These are phyloP conservation scores for Scomber scombrus DNA, from an alignment of 2,113 vertebrate genomes.

Conservation along the genomic window DNA sequence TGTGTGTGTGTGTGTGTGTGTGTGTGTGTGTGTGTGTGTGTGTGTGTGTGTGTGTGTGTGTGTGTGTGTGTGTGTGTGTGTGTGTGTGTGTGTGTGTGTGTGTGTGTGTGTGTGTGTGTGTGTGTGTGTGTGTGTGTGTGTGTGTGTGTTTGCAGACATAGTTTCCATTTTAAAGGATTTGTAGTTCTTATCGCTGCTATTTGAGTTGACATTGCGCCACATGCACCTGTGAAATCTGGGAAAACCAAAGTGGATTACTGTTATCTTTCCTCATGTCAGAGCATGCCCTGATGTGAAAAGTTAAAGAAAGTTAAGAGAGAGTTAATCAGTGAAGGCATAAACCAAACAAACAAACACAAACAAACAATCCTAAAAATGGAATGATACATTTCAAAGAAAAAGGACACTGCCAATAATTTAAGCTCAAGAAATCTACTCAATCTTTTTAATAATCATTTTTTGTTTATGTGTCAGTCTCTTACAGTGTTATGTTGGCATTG, in stretches of 20 bases:
- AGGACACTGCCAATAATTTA: too few relatives aligned
- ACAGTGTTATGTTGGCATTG: too few relatives aligned
- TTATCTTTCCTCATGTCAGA: neutral
- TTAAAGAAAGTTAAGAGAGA: too few relatives aligned
- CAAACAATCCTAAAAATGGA: too few relatives aligned
- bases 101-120: neutral
- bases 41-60: neutral
- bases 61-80: neutral
- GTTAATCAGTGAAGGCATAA: too few relatives aligned
- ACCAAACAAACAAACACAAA: too few relatives aligned
- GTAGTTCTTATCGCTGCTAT: conserved; percentile 35
- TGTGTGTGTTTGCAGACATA: conserved; percentile 4
- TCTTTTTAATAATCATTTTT: too few relatives aligned
- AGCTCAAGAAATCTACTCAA: too few relatives aligned
- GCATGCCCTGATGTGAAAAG: conserved; percentile 18
- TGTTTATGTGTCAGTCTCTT: too few relatives aligned
- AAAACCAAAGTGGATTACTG: neutral
- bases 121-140: neutral
- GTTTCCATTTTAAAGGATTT: conserved; percentile 29
- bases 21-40: neutral
- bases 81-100: conserved; percentile 1
- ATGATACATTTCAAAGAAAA: too few relatives aligned
- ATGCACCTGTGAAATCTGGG: neutral
- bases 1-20: conserved; percentile 2
- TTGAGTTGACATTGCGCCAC: neutral